These are phyloP conservation scores for Lacerta bilineata DNA, from an alignment of 2,797 vertebrate species.

Conservation along the genomic window DNA sequence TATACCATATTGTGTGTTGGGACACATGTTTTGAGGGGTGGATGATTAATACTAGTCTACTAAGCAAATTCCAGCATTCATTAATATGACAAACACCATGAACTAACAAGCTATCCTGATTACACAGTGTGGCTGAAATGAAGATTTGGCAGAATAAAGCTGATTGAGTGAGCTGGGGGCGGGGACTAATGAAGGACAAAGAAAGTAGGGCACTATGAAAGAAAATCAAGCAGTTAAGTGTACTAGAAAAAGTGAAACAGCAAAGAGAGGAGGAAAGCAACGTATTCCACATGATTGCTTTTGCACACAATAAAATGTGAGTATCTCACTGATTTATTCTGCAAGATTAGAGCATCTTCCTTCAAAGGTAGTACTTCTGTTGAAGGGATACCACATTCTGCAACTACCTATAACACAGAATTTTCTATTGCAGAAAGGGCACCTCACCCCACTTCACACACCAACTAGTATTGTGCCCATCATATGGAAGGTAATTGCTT, in stretches of 20 bases:
- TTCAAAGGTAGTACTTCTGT: not conserved
- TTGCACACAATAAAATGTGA: not conserved
- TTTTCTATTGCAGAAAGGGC: not conserved
- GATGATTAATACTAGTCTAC: not conserved
- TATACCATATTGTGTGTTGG: not conserved
- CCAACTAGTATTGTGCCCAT: not conserved
- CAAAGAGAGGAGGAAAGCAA: not conserved
- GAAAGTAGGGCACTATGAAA: not conserved
- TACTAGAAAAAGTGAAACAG: slow-evolving; percentile 15
- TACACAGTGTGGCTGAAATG: not conserved
- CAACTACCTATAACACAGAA: not conserved
- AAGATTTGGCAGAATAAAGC: slow-evolving; percentile 29
- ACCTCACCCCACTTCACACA: not conserved
- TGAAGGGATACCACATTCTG: not conserved
- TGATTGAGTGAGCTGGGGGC: not conserved
- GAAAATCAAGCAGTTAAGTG: slow-evolving; percentile 32
- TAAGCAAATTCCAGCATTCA: slow-evolving; percentile 6
- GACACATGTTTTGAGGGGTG: not conserved
- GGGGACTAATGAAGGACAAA: not conserved
- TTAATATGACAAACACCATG: slow-evolving; percentile 16
- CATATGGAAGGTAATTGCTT: not conserved
- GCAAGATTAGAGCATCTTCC: not conserved
- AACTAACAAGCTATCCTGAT: slow-evolving; percentile 32
- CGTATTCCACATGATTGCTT: not conserved
- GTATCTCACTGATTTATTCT: not conserved